Evolutionary conservation across 1,140 invertebrate genomes (phyloP).

Genomic region (Araneus ventricosus): DNA sequence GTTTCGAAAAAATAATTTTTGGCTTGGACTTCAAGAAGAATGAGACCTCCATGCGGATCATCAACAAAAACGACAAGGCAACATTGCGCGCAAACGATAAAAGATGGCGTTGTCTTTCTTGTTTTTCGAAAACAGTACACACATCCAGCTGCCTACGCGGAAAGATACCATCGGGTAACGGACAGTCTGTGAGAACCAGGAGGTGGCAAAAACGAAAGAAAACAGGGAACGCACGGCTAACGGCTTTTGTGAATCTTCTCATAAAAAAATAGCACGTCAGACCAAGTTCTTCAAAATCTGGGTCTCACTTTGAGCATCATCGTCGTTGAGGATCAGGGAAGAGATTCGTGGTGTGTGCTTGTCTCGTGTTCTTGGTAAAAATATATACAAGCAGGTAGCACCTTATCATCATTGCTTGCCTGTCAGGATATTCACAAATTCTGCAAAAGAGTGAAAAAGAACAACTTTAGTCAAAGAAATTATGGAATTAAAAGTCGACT

Average conservation of each 20-base stretch:
- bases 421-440: conserved; percentile 72
- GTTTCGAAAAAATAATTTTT: too few species aligned
- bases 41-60: too few species aligned
- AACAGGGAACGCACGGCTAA: not conserved
- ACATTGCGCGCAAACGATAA: too few species aligned
- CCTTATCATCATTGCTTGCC: conserved; percentile 67
- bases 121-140: not conserved
- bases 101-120: too few species aligned
- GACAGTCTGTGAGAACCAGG: conserved; percentile 16
- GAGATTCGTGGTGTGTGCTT: not conserved
- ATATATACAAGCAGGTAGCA: conserved; percentile 61
- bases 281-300: conserved; percentile 10
- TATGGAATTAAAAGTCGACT: not conserved
- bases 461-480: not conserved
- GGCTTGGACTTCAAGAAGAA: too few species aligned
- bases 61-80: too few species aligned
- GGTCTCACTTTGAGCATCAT: conserved; percentile 12
- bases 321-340: conserved; percentile 7
- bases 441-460: not conserved
- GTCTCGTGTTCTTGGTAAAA: conserved; percentile 57
- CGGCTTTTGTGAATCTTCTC: conserved; percentile 19
- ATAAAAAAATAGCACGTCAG: conserved; percentile 60
- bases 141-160: not conserved
- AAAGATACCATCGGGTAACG: not conserved
- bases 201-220: conserved; percentile 39